These are phyloP conservation scores for Lepetodrilus schrolli DNA, from an alignment of 2,888 invertebrate genomes.

Conservation along the genomic window DNA sequence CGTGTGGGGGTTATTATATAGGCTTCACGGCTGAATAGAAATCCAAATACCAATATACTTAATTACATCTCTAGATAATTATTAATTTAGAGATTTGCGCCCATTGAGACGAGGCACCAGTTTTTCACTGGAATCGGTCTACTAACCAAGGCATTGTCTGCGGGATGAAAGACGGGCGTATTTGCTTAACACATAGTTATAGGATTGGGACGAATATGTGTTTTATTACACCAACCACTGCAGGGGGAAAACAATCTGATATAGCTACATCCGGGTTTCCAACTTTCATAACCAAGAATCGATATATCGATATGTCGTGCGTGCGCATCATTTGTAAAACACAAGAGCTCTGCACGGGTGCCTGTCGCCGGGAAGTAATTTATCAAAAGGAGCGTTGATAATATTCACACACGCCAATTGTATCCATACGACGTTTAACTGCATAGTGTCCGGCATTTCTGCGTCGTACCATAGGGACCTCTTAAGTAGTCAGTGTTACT, in stretches of 20 bases:
- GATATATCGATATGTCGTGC: background rate
- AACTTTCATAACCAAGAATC: background rate
- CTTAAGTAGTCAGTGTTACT: too few relatives aligned
- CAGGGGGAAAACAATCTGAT: background rate
- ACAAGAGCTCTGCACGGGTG: background rate
- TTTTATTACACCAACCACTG: background rate
- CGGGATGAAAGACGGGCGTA: background rate
- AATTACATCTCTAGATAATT: background rate
- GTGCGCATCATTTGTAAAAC: slow-evolving; percentile 8
- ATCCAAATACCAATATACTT: background rate
- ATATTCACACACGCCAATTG: too few relatives aligned
- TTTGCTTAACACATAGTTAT: background rate
- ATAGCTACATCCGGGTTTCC: slow-evolving; percentile 3
- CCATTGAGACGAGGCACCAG: background rate
- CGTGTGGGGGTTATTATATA: background rate
- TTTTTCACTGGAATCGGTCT: background rate
- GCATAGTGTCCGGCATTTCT: too few relatives aligned
- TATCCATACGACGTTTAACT: too few relatives aligned
- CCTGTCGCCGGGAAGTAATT: background rate
- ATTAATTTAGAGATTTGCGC: background rate
- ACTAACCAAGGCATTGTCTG: background rate
- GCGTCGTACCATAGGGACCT: too few relatives aligned
- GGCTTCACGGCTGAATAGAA: background rate
- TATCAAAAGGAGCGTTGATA: background rate
- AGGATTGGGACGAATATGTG: background rate